phyloP scores from a whole-genome alignment of 2,113 vertebrate genomes.

The Lophotis ruficrista region DNA sequence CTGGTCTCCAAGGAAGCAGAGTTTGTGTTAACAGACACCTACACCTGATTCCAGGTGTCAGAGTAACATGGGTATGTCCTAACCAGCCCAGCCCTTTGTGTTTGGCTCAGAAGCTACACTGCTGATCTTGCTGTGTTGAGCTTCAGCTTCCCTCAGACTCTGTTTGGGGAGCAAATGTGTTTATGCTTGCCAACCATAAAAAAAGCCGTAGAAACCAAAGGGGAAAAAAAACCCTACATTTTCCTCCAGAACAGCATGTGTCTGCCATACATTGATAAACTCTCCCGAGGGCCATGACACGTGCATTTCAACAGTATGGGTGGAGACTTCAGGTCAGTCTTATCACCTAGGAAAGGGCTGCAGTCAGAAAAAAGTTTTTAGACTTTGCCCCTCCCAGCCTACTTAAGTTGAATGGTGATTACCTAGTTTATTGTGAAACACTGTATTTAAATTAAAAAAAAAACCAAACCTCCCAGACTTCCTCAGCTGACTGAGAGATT shows the following conservation, averaged over 20 bases:
- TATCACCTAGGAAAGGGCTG: not conserved
- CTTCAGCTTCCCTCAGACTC: not conserved
- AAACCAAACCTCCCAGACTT: not conserved
- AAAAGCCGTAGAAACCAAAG: not conserved
- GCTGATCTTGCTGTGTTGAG: not conserved
- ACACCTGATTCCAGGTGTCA: no score
- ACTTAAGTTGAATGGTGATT: not conserved
- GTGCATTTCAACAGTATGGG: not conserved
- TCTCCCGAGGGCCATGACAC: rapidly evolving
- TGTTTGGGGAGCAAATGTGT: rapidly evolving
- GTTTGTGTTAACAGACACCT: not conserved
- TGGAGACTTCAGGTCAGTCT: not conserved
- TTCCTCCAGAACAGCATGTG: rapidly evolving
- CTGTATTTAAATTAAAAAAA: not conserved
- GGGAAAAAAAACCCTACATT: not conserved
- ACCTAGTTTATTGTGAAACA: not conserved
- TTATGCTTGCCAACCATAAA: not conserved
- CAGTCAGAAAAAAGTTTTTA: not conserved
- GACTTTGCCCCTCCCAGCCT: not conserved
- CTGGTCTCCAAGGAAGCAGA: not conserved
- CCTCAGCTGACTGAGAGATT: not conserved
- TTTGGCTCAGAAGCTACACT: not conserved
- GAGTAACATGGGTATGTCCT: not conserved
- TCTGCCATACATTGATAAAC: not conserved
- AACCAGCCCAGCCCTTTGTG: not conserved